Evolutionary conservation across 2,113 vertebrate species (phyloP).

Genomic region (Upupa epops): DNA sequence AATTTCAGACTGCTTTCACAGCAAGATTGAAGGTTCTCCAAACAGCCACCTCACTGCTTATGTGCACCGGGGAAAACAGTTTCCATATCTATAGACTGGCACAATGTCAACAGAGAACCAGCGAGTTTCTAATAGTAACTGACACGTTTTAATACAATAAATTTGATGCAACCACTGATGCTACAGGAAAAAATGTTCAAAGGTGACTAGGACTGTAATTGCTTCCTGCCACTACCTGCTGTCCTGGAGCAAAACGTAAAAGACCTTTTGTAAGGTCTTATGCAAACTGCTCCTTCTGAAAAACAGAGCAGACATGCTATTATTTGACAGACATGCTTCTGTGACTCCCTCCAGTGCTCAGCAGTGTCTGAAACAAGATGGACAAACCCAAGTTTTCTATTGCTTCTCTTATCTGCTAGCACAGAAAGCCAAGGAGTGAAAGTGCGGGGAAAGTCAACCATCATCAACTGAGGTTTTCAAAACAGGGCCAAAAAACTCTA

Average conservation of each 20-base stretch:
- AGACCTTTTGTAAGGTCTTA: conserved; percentile 18
- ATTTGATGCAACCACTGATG: not conserved
- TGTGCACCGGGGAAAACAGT: not conserved
- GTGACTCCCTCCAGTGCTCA: not conserved
- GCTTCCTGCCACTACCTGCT: conserved; percentile 40
- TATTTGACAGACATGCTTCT: not conserved
- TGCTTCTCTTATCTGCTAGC: not conserved
- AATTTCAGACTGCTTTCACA: not conserved
- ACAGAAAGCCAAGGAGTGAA: not conserved
- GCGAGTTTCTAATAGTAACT: not conserved
- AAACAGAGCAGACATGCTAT: conserved; percentile 9
- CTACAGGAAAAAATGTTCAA: not conserved
- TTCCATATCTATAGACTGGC: not conserved
- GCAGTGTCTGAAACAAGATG: not conserved
- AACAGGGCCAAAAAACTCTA: not conserved
- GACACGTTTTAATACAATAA: not conserved
- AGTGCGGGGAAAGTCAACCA: fast-evolving
- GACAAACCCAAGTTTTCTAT: not conserved
- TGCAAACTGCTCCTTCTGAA: not conserved
- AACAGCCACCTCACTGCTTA: not conserved
- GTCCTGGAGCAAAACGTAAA: not conserved
- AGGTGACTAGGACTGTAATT: not conserved
- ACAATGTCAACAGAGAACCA: not conserved
- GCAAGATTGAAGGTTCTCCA: not conserved
- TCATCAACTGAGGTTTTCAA: not conserved